Conservation (phyloP, 2,797 vertebrate genomes). For the Sebastes melanostomus region DNA sequence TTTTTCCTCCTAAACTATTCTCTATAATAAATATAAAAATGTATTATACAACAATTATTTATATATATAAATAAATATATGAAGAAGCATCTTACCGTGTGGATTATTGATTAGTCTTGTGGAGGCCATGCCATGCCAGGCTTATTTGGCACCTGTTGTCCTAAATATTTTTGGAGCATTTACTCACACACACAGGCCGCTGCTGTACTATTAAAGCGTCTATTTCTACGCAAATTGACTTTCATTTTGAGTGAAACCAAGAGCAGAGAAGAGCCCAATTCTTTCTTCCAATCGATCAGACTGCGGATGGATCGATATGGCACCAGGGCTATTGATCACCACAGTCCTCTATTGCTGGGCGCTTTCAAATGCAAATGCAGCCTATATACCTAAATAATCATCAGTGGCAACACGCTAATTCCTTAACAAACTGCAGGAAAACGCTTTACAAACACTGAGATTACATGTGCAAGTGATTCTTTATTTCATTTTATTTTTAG, state of each 20-base stretch:
- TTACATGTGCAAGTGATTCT: conserved; percentile 43
- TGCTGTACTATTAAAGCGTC: background rate
- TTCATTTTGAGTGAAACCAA: conserved; percentile 52
- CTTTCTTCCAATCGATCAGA: conserved; percentile 77
- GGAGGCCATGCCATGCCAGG: background rate
- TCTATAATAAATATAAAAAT: background rate
- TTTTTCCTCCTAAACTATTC: background rate
- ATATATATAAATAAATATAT: background rate
- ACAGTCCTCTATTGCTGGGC: conserved; percentile 72
- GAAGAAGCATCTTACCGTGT: background rate
- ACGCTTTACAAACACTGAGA: conserved; percentile 72
- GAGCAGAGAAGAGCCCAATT: conserved; percentile 68
- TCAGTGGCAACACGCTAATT: conserved; percentile 79
- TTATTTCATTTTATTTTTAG: background rate
- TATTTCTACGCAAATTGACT: conserved; percentile 26
- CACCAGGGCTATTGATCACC: conserved; percentile 81
- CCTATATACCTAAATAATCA: conserved; percentile 75
- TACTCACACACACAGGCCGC: background rate
- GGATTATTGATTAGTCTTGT: conserved; percentile 40
- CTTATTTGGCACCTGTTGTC: conserved; percentile 62
- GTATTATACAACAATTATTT: background rate
- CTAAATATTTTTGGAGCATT: conserved; percentile 19
- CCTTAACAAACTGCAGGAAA: conserved; percentile 78
- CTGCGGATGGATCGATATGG: conserved; percentile 81
- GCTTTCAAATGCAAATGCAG: conserved; percentile 81